A percentile compares a stretch with the other conserved stretches of the same genome.
Conservation (phyloP, 2,797 vertebrate species). For the Leptatherina wallacei region DNA sequence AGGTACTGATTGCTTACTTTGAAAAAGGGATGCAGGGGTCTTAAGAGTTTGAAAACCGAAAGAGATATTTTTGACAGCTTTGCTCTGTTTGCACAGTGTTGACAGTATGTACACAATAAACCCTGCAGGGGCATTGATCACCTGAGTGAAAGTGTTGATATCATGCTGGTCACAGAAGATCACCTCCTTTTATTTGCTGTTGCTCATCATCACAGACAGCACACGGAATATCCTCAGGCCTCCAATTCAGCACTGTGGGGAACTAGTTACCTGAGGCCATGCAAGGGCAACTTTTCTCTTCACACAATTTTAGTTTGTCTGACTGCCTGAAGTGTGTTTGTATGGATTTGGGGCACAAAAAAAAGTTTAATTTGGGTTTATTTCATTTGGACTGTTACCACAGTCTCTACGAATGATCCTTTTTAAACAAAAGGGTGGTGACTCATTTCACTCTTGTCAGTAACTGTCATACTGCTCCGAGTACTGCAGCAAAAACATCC, state of each 20-base stretch:
- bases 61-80: not conserved
- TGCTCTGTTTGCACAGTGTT: conserved; percentile 7
- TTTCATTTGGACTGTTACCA: too few relatives aligned
- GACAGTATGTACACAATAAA: conserved; percentile 8
- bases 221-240: conserved; percentile 18
- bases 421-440: too few relatives aligned
- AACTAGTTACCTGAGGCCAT: conserved; percentile 36
- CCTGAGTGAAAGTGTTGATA: conserved; percentile 19
- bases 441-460: too few relatives aligned
- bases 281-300: conserved; percentile 17
- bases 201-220: conserved; percentile 50
- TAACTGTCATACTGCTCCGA: too few relatives aligned
- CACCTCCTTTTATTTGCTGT: conserved; percentile 41
- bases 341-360: not conserved
- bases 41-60: not conserved
- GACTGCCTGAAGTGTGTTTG: conserved; percentile 23
- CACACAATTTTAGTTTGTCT: conserved; percentile 44
- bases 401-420: too few relatives aligned
- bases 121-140: conserved; percentile 20
- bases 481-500: not conserved
- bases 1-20: not conserved
- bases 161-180: conserved; percentile 8
- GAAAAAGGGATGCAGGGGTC: not conserved
- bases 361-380: not conserved
- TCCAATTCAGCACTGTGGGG: conserved; percentile 35